Percentiles rank a stretch among this genome's conserved stretches.
Conservation (phyloP, 2,113 vertebrate genomes). For the Scopus umbretta region DNA sequence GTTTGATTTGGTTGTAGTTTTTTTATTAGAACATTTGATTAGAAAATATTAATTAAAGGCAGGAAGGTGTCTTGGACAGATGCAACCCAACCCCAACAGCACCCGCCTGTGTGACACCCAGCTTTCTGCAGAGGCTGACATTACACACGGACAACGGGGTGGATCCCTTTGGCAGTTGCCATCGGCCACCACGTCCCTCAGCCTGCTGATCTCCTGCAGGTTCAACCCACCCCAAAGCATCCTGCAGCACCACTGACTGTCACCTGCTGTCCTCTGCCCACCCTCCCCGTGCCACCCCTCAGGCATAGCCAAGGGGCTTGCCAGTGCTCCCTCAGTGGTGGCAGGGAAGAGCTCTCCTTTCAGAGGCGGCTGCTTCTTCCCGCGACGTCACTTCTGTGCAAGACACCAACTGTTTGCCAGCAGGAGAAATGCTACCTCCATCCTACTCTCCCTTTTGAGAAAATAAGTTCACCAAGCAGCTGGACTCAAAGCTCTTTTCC, state of each 20-base stretch:
- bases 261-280: not conserved
- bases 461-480: slow-evolving; percentile 37
- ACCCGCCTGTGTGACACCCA: not conserved
- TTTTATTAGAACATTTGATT: not conserved
- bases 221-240: not conserved
- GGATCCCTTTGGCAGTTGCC: not conserved
- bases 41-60: not conserved
- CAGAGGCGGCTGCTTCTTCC: not conserved
- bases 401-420: not conserved
- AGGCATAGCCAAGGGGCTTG: not conserved
- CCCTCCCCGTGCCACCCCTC: rapidly evolving
- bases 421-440: not conserved
- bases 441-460: slow-evolving; percentile 72
- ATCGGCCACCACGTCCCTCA: rapidly evolving
- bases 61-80: slow-evolving; percentile 10
- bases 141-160: rapidly evolving
- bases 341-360: not conserved
- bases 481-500: slow-evolving; percentile 68
- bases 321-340: rapidly evolving
- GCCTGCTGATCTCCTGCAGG: not conserved
- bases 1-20: not conserved
- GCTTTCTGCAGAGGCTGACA: not conserved
- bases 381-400: not conserved
- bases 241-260: not conserved
- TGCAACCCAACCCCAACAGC: not conserved